phyloP scores from a whole-genome alignment of 1,140 invertebrate genomes.

The Cecropterus lyciades region DNA sequence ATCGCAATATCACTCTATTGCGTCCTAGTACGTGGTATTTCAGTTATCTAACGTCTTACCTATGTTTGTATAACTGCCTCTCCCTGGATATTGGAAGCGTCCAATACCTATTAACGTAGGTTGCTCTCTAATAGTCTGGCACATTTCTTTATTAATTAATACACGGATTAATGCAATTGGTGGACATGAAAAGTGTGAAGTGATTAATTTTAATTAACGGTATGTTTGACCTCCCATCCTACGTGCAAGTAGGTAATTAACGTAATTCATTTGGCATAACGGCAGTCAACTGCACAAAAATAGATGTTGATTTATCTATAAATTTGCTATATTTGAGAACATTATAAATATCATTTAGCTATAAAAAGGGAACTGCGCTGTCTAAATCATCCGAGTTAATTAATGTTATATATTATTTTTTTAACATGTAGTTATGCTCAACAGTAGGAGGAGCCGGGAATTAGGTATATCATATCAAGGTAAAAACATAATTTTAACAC shows the following conservation, averaged over 20 bases:
- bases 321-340: not conserved
- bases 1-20: constrained; percentile 32
- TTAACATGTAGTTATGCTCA: no score
- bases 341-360: not conserved
- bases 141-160: not conserved
- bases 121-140: not conserved
- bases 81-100: constrained; percentile 16
- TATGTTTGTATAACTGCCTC: constrained; percentile 15
- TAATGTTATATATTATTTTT: not conserved
- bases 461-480: no score
- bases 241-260: constrained; percentile 7
- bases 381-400: not conserved
- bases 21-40: constrained; percentile 25
- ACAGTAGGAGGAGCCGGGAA: no score
- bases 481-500: no score
- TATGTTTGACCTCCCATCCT: constrained; percentile 12
- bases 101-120: constrained; percentile 2
- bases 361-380: not conserved
- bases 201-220: constrained; percentile 14
- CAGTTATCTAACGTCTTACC: constrained; percentile 20
- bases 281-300: not conserved
- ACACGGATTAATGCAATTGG: not conserved
- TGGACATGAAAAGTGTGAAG: constrained; percentile 5
- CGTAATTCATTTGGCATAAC: constrained; percentile 13
- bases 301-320: constrained; percentile 1